Evolutionary conservation across 2,888 invertebrate species (phyloP).

Genomic region (Lucinisca nassula): DNA sequence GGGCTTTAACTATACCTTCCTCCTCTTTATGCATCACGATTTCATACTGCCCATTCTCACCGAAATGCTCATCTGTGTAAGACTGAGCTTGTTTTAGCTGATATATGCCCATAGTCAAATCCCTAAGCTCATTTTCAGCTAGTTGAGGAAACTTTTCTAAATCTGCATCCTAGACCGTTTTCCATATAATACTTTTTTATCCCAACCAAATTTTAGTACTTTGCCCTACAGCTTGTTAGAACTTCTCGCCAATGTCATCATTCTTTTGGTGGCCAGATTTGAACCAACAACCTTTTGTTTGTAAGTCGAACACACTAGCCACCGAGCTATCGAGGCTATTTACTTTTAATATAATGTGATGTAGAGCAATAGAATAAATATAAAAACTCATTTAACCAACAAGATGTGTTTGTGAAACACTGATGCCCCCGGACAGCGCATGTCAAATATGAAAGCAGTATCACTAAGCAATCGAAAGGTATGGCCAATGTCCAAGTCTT

Average conservation of each 20-base stretch:
- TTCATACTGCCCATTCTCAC: slow-evolving; percentile 1
- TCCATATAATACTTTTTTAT: neutral
- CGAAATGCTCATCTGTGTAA: slow-evolving; percentile 16
- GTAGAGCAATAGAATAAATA: too few species aligned
- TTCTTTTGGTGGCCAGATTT: too few species aligned
- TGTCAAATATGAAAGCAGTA: too few species aligned
- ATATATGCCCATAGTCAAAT: neutral
- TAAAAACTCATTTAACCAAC: too few species aligned
- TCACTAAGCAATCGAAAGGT: too few species aligned
- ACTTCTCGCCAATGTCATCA: neutral
- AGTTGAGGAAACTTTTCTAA: neutral
- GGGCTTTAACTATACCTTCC: neutral
- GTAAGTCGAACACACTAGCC: too few species aligned
- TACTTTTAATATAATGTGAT: too few species aligned
- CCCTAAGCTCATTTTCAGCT: slow-evolving; percentile 6
- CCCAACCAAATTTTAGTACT: neutral
- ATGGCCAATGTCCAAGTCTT: too few species aligned
- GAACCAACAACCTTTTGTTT: too few species aligned
- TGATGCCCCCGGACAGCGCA: too few species aligned
- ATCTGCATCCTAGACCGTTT: neutral
- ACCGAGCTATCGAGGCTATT: too few species aligned
- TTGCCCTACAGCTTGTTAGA: neutral
- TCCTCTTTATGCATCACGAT: neutral
- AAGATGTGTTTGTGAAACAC: too few species aligned
- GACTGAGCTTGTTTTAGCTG: neutral